These are phyloP conservation scores for Deroplatys truncata DNA, from an alignment of 2,888 invertebrate species.

Conservation along the genomic window DNA sequence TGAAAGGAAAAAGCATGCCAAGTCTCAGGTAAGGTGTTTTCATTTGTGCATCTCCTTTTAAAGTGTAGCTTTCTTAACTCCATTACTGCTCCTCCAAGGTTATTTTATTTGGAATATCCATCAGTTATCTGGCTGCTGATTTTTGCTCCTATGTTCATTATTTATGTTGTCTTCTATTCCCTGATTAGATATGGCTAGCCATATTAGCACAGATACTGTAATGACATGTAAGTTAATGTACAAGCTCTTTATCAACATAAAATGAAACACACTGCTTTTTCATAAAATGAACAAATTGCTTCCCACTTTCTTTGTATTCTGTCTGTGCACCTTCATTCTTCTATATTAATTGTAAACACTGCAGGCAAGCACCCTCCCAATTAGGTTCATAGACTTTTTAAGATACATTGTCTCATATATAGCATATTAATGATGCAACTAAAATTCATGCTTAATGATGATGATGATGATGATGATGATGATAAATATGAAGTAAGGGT, in stretches of 20 bases:
- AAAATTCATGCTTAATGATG: neutral
- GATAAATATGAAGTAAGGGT: too few relatives aligned
- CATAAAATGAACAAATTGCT: neutral
- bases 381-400: neutral
- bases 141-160: neutral
- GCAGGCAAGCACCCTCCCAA: neutral
- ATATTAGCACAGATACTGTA: neutral
- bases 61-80: neutral
- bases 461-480: neutral
- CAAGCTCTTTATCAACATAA: neutral
- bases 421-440: neutral
- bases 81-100: neutral
- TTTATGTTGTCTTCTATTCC: neutral
- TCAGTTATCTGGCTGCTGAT: neutral
- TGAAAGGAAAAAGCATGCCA: conserved; percentile 96
- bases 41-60: neutral
- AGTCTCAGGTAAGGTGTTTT: conserved; percentile 70
- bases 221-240: neutral
- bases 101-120: neutral
- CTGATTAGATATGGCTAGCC: neutral
- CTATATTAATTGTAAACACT: neutral
- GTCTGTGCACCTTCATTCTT: neutral
- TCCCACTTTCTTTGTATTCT: neutral
- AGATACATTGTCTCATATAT: neutral
- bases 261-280: neutral